Conservation (phyloP, 2,113 vertebrate genomes). For the Hypomesus transpacificus region DNA sequence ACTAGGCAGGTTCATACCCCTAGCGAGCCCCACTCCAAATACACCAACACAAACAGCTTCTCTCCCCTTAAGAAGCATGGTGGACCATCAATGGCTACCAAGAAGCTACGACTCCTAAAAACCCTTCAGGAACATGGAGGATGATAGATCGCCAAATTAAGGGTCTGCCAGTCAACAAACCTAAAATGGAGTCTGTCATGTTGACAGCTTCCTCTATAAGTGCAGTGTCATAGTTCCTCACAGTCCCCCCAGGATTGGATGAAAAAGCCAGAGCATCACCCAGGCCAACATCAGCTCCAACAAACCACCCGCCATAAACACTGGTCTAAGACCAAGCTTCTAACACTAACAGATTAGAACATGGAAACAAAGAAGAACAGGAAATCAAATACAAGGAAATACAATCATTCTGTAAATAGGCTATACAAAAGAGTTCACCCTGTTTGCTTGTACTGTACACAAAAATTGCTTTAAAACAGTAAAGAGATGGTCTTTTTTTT, state of each 20-base stretch:
- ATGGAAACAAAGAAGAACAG: constrained; percentile 13
- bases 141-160: too few species aligned
- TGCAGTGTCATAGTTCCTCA: neutral
- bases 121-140: too few species aligned
- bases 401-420: constrained; percentile 57
- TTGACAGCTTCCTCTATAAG: neutral
- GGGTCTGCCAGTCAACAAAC: neutral
- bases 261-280: neutral
- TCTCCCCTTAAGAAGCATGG: neutral
- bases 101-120: too few species aligned
- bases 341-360: constrained; percentile 16
- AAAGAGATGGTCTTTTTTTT: constrained; percentile 25
- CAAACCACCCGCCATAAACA: neutral
- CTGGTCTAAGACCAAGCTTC: constrained; percentile 5
- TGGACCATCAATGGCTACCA: too few species aligned
- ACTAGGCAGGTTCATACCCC: neutral
- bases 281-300: too few species aligned
- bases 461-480: constrained; percentile 20
- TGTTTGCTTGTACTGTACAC: constrained; percentile 42
- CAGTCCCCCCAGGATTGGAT: neutral
- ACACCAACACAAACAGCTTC: neutral
- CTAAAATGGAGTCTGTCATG: neutral
- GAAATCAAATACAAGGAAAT: constrained; percentile 18
- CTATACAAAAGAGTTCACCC: constrained; percentile 43
- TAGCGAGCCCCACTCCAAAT: neutral